Percentiles rank a stretch among this genome's conserved stretches.
Evolutionary conservation across 2,797 vertebrate genomes (phyloP).

Genomic region (Champsocephalus gunnari): DNA sequence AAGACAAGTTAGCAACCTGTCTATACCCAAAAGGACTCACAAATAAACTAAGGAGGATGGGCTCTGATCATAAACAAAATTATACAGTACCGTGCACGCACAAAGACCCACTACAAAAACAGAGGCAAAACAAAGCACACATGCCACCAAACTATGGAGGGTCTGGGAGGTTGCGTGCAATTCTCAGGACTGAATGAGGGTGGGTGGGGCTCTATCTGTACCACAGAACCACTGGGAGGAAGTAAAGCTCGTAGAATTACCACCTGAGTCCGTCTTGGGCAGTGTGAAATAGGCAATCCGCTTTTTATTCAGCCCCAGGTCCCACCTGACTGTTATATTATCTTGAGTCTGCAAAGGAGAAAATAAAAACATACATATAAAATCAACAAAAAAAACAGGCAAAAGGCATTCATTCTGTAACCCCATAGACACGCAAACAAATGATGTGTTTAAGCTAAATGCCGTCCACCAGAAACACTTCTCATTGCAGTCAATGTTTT

Average conservation of each 20-base stretch:
- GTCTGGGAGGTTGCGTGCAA: slow-evolving; percentile 66
- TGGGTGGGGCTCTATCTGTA: slow-evolving; percentile 64
- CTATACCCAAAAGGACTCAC: not conserved
- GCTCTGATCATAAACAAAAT: slow-evolving; percentile 8
- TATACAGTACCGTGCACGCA: slow-evolving; percentile 44
- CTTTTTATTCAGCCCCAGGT: slow-evolving; percentile 99
- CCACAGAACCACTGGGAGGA: slow-evolving; percentile 75
- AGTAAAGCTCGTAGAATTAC: slow-evolving; percentile 76
- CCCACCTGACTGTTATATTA: slow-evolving; percentile 99
- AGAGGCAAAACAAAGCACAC: slow-evolving; percentile 47
- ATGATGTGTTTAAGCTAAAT: not conserved
- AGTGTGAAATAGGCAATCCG: slow-evolving; percentile 99
- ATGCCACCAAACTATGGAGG: slow-evolving; percentile 73
- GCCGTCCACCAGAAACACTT: not conserved
- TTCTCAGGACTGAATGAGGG: slow-evolving; percentile 58
- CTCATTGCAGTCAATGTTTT: not conserved
- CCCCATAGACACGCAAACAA: not conserved
- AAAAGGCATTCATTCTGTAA: not conserved
- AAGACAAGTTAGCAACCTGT: slow-evolving; percentile 1
- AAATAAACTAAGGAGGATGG: slow-evolving; percentile 14
- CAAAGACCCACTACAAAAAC: slow-evolving; percentile 35
- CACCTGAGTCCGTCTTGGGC: slow-evolving; percentile 98
- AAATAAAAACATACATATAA: slow-evolving; percentile 3
- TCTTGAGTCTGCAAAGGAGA: slow-evolving; percentile 92
- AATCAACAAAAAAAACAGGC: not conserved